A percentile compares a stretch with the other conserved stretches of the same genome.
Conservation (phyloP, 2,113 vertebrate genomes). For the Psittacus erithacus region DNA sequence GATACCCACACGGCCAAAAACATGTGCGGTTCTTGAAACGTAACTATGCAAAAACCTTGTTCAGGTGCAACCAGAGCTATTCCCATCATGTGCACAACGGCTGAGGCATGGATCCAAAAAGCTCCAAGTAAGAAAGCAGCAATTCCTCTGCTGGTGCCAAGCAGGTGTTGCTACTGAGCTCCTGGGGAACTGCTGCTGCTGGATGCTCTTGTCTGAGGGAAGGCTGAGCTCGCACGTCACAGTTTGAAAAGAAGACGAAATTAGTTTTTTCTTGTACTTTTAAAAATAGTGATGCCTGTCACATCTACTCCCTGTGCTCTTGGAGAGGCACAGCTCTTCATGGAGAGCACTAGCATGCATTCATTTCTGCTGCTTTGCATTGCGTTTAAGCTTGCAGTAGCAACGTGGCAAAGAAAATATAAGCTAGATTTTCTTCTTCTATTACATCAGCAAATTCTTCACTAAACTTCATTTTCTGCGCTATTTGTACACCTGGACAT, state of each 20-base stretch:
- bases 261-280: neutral
- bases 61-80: too few relatives aligned
- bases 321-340: neutral
- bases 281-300: neutral
- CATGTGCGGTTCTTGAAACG: rapidly evolving
- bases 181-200: neutral
- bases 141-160: neutral
- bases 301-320: neutral
- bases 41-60: rapidly evolving
- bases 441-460: neutral
- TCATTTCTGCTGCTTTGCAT: neutral
- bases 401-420: neutral
- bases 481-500: neutral
- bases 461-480: neutral
- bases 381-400: neutral
- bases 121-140: neutral
- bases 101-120: rapidly evolving
- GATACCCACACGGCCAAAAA: neutral
- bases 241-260: neutral
- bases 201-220: neutral
- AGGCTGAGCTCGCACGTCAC: neutral
- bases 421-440: neutral
- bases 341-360: neutral
- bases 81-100: rapidly evolving
- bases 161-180: neutral